These are phyloP conservation scores for Epizoanthus illoricatus DNA, from an alignment of 92 coral and sea anemone species.

Conservation along the genomic window DNA sequence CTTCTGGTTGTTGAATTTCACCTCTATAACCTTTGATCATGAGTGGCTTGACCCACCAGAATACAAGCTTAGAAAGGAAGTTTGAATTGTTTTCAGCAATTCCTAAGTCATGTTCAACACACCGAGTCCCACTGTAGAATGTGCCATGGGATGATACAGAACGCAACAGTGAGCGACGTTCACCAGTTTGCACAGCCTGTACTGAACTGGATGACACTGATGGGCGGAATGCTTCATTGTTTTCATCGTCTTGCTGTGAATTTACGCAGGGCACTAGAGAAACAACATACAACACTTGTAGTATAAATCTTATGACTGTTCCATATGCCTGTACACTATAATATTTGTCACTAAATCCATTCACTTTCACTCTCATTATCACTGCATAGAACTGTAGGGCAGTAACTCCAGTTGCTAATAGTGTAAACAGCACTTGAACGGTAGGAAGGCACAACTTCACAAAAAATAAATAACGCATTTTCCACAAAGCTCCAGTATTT, in stretches of 20 bases:
- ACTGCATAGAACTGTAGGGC: conserved; percentile 63
- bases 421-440: conserved; percentile 42
- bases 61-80: conserved; percentile 71
- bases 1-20: conserved; percentile 63
- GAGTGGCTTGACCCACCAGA: conserved; percentile 90
- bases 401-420: conserved; percentile 53
- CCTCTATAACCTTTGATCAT: conserved; percentile 84
- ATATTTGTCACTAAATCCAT: conserved; percentile 28
- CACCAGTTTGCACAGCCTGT: conserved; percentile 20
- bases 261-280: conserved; percentile 51
- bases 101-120: conserved; percentile 70
- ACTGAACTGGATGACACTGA: conserved; percentile 16
- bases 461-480: conserved; percentile 52
- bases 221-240: conserved; percentile 14
- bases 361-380: conserved; percentile 21
- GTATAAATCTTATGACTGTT: conserved; percentile 50
- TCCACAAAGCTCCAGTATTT: conserved; percentile 68
- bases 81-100: conserved; percentile 81
- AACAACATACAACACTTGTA: conserved; percentile 56
- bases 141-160: conserved; percentile 66
- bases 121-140: conserved; percentile 82
- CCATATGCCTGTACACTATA: conserved; percentile 70
- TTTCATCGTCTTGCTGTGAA: neutral
- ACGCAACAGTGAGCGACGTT: conserved; percentile 62
- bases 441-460: conserved; percentile 54